phyloP scores from a whole-genome alignment of 64 coral and sea anemone species.

The Actinia equina region DNA sequence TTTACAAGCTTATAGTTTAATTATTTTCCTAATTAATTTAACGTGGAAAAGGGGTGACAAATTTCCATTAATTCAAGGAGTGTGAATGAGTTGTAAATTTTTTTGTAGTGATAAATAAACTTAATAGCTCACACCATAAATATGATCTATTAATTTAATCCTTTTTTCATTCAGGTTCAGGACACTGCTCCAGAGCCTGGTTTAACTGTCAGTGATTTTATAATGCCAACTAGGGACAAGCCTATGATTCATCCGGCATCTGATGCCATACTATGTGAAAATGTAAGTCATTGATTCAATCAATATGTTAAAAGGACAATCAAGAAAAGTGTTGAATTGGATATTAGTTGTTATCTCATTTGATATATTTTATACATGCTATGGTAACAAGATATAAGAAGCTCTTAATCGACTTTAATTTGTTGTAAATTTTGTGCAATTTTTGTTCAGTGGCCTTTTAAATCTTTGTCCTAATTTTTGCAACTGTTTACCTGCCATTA shows the following conservation, averaged over 20 bases:
- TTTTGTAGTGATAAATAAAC: not conserved
- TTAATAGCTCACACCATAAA: not conserved
- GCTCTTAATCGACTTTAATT: not conserved
- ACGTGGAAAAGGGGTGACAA: not conserved
- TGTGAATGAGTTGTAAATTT: not conserved
- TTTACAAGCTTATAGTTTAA: not conserved
- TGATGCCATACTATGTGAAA: slow-evolving; percentile 77
- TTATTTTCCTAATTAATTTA: not conserved
- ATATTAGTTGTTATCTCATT: not conserved
- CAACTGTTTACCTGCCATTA: not conserved
- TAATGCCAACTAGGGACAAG: slow-evolving; percentile 75
- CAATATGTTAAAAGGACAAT: not conserved
- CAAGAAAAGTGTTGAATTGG: not conserved
- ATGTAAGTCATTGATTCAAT: slow-evolving; percentile 38
- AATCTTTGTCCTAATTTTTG: not conserved
- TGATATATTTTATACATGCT: not conserved
- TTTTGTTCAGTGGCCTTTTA: not conserved
- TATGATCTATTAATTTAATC: not conserved
- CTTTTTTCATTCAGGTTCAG: not conserved
- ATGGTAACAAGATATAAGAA: not conserved
- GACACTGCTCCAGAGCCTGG: not conserved
- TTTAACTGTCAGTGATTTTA: slow-evolving; percentile 47
- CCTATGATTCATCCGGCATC: slow-evolving; percentile 66
- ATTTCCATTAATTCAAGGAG: not conserved
- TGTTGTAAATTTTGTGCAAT: not conserved